A percentile compares a stretch with the other conserved stretches of the same genome.
Evolutionary conservation across 2,113 vertebrate species (phyloP).

Genomic region (Spilogale gracilis): DNA sequence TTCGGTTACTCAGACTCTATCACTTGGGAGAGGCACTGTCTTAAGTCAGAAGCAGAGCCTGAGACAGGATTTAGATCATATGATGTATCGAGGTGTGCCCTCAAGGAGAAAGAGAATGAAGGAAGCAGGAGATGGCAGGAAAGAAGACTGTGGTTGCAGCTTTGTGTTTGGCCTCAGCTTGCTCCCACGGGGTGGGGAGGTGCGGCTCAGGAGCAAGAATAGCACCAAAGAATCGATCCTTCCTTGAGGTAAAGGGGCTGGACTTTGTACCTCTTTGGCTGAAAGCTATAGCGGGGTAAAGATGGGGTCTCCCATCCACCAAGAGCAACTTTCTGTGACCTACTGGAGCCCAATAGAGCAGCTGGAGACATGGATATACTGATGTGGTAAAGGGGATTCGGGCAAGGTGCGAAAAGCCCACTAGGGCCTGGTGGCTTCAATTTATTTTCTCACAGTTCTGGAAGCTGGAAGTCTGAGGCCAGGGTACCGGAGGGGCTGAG

Average conservation of each 20-base stretch:
- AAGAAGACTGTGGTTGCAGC: neutral
- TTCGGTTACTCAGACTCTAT: neutral
- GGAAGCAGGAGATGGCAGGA: neutral
- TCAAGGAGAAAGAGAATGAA: slow-evolving; percentile 42
- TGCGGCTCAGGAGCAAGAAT: neutral
- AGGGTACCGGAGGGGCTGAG: neutral
- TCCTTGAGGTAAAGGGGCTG: slow-evolving; percentile 23
- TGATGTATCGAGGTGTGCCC: neutral
- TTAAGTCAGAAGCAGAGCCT: slow-evolving; percentile 12
- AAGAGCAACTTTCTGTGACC: slow-evolving; percentile 48
- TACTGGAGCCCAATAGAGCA: neutral
- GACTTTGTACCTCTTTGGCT: neutral
- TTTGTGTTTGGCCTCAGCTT: slow-evolving; percentile 9
- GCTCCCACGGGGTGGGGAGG: neutral
- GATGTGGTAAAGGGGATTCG: neutral
- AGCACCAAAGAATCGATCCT: slow-evolving; percentile 11
- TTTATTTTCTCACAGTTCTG: slow-evolving; percentile 44
- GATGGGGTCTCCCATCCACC: neutral
- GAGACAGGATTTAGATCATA: neutral
- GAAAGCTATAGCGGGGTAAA: neutral
- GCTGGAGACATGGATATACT: neutral
- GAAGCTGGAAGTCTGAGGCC: neutral
- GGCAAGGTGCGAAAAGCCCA: neutral
- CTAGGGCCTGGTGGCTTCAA: neutral
- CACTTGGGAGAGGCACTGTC: neutral